A percentile compares a stretch with the other conserved stretches of the same genome.
Evolutionary conservation across 1,140 invertebrate genomes (phyloP).

Genomic region (Drosophila parabipectinata): DNA sequence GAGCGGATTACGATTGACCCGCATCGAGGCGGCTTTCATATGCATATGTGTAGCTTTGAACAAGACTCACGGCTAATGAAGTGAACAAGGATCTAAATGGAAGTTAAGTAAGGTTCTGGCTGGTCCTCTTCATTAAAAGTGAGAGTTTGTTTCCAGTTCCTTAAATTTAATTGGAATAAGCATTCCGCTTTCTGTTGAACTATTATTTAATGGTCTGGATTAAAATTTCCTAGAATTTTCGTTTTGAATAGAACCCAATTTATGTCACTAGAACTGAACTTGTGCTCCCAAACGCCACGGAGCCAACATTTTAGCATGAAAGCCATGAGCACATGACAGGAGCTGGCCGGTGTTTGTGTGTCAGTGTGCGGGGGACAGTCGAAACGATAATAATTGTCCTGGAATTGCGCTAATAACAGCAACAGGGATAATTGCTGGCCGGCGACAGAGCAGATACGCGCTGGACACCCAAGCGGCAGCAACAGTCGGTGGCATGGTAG

Average conservation of each 20-base stretch:
- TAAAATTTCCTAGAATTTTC: background rate
- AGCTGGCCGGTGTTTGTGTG: slow-evolving; percentile 7
- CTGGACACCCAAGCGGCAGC: slow-evolving; percentile 21
- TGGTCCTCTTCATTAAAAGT: background rate
- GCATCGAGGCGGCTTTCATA: slow-evolving; percentile 40
- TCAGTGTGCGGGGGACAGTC: slow-evolving; percentile 23
- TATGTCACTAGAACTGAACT: slow-evolving; percentile 4
- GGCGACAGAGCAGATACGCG: slow-evolving; percentile 22
- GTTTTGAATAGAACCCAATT: background rate
- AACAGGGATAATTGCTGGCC: slow-evolving; percentile 64
- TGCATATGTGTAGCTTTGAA: slow-evolving; percentile 15
- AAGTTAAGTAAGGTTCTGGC: background rate
- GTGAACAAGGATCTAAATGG: slow-evolving; percentile 13
- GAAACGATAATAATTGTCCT: slow-evolving; percentile 67
- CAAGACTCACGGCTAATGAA: slow-evolving; percentile 29
- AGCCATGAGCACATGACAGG: slow-evolving; percentile 9
- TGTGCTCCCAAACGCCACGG: slow-evolving; percentile 18
- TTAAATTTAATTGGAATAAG: background rate
- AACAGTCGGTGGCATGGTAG: slow-evolving; percentile 28
- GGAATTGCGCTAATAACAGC: slow-evolving; percentile 73
- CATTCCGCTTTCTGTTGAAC: background rate
- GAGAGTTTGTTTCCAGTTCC: background rate
- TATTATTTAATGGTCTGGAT: background rate
- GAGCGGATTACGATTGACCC: slow-evolving; percentile 62
- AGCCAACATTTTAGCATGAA: slow-evolving; percentile 39